Conservation (phyloP, 2,797 vertebrate species). For the Microchirus variegatus region DNA sequence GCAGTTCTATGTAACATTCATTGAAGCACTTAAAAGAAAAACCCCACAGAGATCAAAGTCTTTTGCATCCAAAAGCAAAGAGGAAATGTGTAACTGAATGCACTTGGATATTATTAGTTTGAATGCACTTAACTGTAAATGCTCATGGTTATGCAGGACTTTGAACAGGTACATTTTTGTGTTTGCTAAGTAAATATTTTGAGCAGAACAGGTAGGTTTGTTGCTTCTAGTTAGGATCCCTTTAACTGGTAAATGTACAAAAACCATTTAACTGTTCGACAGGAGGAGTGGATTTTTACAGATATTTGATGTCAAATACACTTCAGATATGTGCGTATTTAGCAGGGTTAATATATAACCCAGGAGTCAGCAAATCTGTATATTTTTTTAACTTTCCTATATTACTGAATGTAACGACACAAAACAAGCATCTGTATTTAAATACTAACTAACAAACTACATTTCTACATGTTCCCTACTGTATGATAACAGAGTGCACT, state of each 20-base stretch:
- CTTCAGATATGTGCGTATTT: slow-evolving; percentile 40
- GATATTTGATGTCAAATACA: slow-evolving; percentile 26
- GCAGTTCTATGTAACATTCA: slow-evolving; percentile 58
- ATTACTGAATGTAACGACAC: slow-evolving; percentile 15
- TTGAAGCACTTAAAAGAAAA: slow-evolving; percentile 24
- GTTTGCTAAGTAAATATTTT: slow-evolving; percentile 28
- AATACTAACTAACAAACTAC: slow-evolving; percentile 26
- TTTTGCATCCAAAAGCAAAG: slow-evolving; percentile 20
- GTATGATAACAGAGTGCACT: slow-evolving; percentile 32
- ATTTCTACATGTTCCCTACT: slow-evolving; percentile 29
- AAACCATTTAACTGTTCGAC: slow-evolving; percentile 4
- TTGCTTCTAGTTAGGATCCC: slow-evolving; percentile 22
- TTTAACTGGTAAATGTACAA: slow-evolving; percentile 14
- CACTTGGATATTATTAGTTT: slow-evolving; percentile 56
- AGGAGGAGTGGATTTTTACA: slow-evolving; percentile 21
- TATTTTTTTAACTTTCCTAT: slow-evolving; percentile 3
- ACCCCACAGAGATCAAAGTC: slow-evolving; percentile 31
- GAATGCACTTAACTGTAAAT: slow-evolving; percentile 56
- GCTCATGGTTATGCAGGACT: slow-evolving; percentile 15
- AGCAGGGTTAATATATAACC: not conserved
- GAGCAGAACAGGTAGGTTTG: not conserved
- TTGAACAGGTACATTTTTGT: slow-evolving; percentile 17
- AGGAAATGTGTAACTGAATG: slow-evolving; percentile 49
- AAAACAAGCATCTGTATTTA: slow-evolving; percentile 18
- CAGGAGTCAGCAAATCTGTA: slow-evolving; percentile 3